Evolutionary conservation across 2,888 invertebrate genomes (phyloP), one percentile per base, ranked within the genome.

Genomic region (Dryomyza anilis): DNA sequence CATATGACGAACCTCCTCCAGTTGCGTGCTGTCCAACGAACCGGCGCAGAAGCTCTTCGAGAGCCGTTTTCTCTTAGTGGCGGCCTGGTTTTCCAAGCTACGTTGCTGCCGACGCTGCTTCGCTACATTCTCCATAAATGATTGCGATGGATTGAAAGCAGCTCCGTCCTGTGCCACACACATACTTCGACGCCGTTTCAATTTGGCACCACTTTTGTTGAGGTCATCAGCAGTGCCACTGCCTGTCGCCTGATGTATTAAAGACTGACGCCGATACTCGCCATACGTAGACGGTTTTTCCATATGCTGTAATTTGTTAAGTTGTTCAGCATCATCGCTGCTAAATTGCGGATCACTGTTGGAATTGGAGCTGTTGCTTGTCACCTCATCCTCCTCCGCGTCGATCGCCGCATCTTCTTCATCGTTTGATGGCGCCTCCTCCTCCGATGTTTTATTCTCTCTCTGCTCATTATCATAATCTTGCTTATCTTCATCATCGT

Each of bases 21-120:
- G 29, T 14, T 57, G 30, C 16, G 63, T 67, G 16, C 57, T 64
- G 33, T 66, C 67, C 33, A 62, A 56, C 2, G 62, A 29, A 10
- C 67, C 62, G 3, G 69, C 73, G 62, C 75, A 72, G 14, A 79
- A 76, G 61, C 80, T 80, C 30, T 78, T 79, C 0, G 80, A 81
- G 10, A 75, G 30, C 5, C 76, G 72, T 19, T 76, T 78, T 3
- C 76, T 71, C 63, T 77, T 79, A 1, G 68, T 45, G 1, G 59
- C n/a, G 16, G 59, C 2, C 23, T 23, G 25, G 16, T 46, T 23
- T 29, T 30, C n/a, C n/a, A n/a, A n/a, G n/a, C n/a, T n/a, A n/a
- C n/a, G 3, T 21, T 29, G 14, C 23, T 63, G 59, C 57, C 2
- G 61, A 57, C 25, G 63, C 56, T 70, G 70, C 12, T 71, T 57